Conservation (phyloP, 2,888 invertebrate genomes). For the Sphaerophoria rueppellii region DNA sequence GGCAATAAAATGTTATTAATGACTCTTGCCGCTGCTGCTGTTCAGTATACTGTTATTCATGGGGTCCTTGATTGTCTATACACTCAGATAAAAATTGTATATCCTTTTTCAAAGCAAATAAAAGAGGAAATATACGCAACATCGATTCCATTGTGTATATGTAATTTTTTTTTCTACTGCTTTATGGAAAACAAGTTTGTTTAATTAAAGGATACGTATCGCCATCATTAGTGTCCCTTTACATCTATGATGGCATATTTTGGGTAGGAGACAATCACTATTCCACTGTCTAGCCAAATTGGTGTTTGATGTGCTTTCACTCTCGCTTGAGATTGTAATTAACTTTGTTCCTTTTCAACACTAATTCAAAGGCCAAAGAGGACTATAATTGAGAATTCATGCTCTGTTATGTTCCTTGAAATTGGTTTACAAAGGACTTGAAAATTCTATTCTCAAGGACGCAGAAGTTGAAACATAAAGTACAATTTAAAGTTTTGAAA, state of each 20-base stretch:
- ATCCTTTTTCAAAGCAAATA: not conserved
- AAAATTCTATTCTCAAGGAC: no score
- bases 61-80: slow-evolving; percentile 15
- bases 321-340: slow-evolving; percentile 39
- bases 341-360: slow-evolving; percentile 30
- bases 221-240: slow-evolving; percentile 16
- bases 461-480: no score
- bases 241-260: not conserved
- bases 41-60: slow-evolving; percentile 28
- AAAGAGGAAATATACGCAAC: not conserved
- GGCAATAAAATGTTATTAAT: slow-evolving; percentile 65
- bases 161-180: not conserved
- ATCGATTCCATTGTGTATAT: slow-evolving; percentile 24
- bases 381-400: no score
- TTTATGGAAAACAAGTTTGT: not conserved
- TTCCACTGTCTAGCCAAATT: slow-evolving; percentile 36
- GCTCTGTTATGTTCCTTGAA: no score
- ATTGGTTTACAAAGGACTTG: no score
- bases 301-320: slow-evolving; percentile 33
- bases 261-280: slow-evolving; percentile 16
- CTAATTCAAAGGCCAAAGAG: no score
- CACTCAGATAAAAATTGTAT: slow-evolving; percentile 14
- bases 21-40: slow-evolving; percentile 30
- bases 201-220: slow-evolving; percentile 19
- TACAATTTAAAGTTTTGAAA: no score